Evolutionary conservation across 2,113 vertebrate species (phyloP), one percentile per base, ranked within the genome.

Genomic region (Hylia prasina): DNA sequence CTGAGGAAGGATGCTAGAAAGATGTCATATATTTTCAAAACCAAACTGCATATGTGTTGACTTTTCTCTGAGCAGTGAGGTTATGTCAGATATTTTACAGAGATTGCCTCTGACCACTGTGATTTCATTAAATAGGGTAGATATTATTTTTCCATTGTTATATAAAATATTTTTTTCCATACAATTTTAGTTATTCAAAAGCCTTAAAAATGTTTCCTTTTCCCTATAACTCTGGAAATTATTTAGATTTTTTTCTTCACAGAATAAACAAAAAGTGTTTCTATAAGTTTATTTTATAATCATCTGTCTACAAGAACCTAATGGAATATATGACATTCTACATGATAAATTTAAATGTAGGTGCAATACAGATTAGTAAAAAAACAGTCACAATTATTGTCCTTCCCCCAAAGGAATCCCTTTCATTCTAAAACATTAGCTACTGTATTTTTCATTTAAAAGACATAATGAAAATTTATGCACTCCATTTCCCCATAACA

Each of bases 21-120:
- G 37, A 40, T 21, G 6, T 42, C 6, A 7, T 19, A 27, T 42
- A 27, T 39, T 66, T 31, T 47, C 37, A 61, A 87, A 51, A 48
- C 6, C 1, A 9, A 61, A 14, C 3, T 50, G 11, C 9, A 19
- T 8, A 45, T 0, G 2, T 13, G 2, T 37, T 83, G 37, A 63
- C 7, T 4, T 13, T 72, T 4, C 15, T 76, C 24, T 76, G 27
- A 65, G 14, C 21, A 39, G 11, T 35, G 28, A 44, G 2, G 3
- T 48, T 44, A 28, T 54, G 28, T 73, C 25, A 68, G 10, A 48
- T 0, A 1, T 8, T 69, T 65, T 48, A 13, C 39, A 53, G 39
- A 54, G 17, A 22, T 42, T 23, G 7, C 27, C 51, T 81, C 48
- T 64, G 15, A 64, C 6, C 5, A 19, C 16, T 23, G 4, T 15